These are phyloP conservation scores for Hedya salicella DNA, from an alignment of 2,888 invertebrate genomes.

Conservation along the genomic window DNA sequence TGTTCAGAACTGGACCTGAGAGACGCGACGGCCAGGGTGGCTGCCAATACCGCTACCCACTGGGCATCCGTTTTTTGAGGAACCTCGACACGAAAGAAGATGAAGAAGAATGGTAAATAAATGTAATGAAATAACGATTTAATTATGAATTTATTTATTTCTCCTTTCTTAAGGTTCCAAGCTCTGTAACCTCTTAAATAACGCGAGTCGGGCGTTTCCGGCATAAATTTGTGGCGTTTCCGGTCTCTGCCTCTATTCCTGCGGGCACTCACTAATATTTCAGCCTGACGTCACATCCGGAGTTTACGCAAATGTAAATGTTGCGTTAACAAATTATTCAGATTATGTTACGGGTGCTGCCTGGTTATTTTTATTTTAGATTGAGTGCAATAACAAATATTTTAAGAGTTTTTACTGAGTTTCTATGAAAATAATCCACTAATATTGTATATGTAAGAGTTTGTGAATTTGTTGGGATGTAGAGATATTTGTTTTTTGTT, in stretches of 20 bases:
- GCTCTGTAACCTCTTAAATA: constrained; percentile 41
- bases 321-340: constrained; percentile 22
- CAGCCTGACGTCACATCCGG: constrained; percentile 36
- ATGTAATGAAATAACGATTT: not conserved
- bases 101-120: not conserved
- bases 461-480: too few relatives aligned
- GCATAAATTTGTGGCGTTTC: constrained; percentile 42
- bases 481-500: too few relatives aligned
- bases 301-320: constrained; percentile 34
- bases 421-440: too few relatives aligned
- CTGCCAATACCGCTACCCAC: too few relatives aligned
- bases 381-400: too few relatives aligned
- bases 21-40: too few relatives aligned
- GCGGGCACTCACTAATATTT: constrained; percentile 43
- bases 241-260: constrained; percentile 42
- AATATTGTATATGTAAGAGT: too few relatives aligned
- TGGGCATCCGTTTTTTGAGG: too few relatives aligned
- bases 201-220: constrained; percentile 42
- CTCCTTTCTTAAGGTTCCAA: constrained; percentile 22
- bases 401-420: too few relatives aligned
- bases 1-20: too few relatives aligned
- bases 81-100: too few relatives aligned
- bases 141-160: not conserved
- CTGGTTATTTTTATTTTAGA: not conserved
- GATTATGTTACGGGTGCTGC: constrained; percentile 10